phyloP scores from a whole-genome alignment of 2,797 vertebrate genomes.

The Enteromius argenteus region DNA sequence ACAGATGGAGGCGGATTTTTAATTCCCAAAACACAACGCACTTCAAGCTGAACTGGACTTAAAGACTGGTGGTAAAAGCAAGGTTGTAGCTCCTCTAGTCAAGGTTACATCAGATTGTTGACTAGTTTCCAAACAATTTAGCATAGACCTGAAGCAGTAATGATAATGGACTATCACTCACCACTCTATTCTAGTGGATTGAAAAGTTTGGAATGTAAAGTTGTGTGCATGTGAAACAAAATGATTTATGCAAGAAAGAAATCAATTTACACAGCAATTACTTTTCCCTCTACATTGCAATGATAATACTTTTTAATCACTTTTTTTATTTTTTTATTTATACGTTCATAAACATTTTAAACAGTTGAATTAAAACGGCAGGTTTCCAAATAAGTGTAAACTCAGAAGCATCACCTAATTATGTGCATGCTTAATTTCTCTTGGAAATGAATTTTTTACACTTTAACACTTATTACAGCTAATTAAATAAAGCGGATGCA shows the following conservation, averaged over 20 bases:
- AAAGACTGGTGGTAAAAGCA: neutral
- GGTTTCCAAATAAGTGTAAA: neutral
- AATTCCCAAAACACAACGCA: conserved; percentile 21
- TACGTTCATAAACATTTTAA: neutral
- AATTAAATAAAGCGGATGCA: neutral
- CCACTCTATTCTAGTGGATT: neutral
- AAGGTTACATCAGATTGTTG: neutral
- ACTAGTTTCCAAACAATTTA: conserved; percentile 14
- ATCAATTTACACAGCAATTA: neutral
- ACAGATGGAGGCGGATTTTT: conserved; percentile 38
- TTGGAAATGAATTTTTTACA: neutral
- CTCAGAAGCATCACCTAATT: neutral
- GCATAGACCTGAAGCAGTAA: neutral
- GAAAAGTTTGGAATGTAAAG: neutral
- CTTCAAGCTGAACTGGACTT: neutral
- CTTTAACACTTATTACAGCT: neutral
- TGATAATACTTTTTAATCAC: neutral
- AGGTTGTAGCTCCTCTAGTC: neutral
- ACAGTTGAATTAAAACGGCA: neutral
- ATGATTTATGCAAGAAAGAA: neutral
- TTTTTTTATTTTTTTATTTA: neutral
- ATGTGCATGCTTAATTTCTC: neutral
- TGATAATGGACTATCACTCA: neutral
- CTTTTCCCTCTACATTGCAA: neutral
- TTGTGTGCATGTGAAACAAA: neutral